phyloP scores from a whole-genome alignment of 1,140 invertebrate species.

The Drosophila erecta region DNA sequence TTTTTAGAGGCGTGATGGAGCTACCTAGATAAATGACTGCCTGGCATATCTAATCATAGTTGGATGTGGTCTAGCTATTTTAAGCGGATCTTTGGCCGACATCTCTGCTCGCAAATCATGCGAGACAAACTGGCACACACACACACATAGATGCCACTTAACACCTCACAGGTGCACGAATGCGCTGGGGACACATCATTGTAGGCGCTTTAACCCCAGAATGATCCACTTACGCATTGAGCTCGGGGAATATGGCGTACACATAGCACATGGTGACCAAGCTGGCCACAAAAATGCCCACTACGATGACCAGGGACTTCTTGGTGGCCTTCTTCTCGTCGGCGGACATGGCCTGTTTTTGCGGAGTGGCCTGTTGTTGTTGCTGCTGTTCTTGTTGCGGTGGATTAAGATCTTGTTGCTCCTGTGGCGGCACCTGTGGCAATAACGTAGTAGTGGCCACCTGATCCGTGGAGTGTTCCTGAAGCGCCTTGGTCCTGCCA shows the following conservation, averaged over 20 bases:
- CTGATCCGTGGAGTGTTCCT: slow-evolving; percentile 13
- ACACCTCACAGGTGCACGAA: slow-evolving; percentile 47
- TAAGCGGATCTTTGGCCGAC: slow-evolving; percentile 12
- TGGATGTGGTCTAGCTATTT: slow-evolving; percentile 9
- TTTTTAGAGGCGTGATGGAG: too few species aligned
- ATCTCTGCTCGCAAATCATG: slow-evolving; percentile 42
- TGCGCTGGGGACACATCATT: slow-evolving; percentile 49
- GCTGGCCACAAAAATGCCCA: slow-evolving; percentile 71
- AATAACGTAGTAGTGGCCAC: slow-evolving; percentile 8
- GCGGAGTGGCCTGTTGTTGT: slow-evolving; percentile 37
- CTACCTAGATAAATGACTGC: neutral
- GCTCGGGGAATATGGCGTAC: slow-evolving; percentile 91
- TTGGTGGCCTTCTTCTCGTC: slow-evolving; percentile 81
- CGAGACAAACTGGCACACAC: slow-evolving; percentile 21
- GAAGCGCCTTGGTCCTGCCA: slow-evolving; percentile 47
- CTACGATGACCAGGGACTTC: slow-evolving; percentile 82
- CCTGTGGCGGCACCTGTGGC: slow-evolving; percentile 17
- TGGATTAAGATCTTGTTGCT: slow-evolving; percentile 9
- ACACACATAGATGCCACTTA: slow-evolving; percentile 4
- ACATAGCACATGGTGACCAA: slow-evolving; percentile 85
- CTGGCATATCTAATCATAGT: neutral
- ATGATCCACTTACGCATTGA: slow-evolving; percentile 90
- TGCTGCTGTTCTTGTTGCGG: slow-evolving; percentile 19
- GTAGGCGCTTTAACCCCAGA: neutral
- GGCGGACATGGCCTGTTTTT: slow-evolving; percentile 73